Percentiles rank a stretch among this genome's conserved stretches.
Conservation (phyloP, 2,888 invertebrate species). For the Ethmia dodecea region DNA sequence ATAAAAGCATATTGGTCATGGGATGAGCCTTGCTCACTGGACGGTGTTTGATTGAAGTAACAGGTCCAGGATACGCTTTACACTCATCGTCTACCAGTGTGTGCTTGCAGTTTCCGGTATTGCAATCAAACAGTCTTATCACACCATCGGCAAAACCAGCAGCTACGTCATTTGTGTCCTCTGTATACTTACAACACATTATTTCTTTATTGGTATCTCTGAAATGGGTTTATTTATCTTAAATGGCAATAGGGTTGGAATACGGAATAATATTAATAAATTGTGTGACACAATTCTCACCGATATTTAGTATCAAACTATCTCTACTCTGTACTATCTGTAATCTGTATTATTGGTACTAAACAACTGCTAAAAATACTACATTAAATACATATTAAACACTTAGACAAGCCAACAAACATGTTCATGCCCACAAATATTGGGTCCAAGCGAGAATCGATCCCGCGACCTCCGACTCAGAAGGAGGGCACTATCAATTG, state of each 20-base stretch:
- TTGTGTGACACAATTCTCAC: too few species aligned
- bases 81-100: conserved; percentile 76
- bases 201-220: conserved; percentile 74
- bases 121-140: conserved; percentile 73
- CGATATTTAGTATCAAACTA: too few species aligned
- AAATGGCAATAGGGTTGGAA: neutral
- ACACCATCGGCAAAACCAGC: conserved; percentile 79
- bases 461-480: too few species aligned
- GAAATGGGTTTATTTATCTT: neutral
- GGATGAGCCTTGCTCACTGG: conserved; percentile 78
- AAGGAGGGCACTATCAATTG: too few species aligned
- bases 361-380: too few species aligned
- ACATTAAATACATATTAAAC: too few species aligned
- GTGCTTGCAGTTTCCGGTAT: conserved; percentile 60
- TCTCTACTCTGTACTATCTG: too few species aligned
- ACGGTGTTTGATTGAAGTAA: conserved; percentile 79
- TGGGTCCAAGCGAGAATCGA: too few species aligned
- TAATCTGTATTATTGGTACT: too few species aligned
- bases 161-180: conserved; percentile 76
- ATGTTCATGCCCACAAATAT: too few species aligned
- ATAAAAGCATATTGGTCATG: conserved; percentile 74
- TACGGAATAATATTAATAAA: too few species aligned
- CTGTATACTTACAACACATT: conserved; percentile 79
- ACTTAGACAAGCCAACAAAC: too few species aligned
- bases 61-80: conserved; percentile 70